Evolutionary conservation across 2,797 vertebrate genomes (phyloP).

Genomic region (Jordanella pulchra): DNA sequence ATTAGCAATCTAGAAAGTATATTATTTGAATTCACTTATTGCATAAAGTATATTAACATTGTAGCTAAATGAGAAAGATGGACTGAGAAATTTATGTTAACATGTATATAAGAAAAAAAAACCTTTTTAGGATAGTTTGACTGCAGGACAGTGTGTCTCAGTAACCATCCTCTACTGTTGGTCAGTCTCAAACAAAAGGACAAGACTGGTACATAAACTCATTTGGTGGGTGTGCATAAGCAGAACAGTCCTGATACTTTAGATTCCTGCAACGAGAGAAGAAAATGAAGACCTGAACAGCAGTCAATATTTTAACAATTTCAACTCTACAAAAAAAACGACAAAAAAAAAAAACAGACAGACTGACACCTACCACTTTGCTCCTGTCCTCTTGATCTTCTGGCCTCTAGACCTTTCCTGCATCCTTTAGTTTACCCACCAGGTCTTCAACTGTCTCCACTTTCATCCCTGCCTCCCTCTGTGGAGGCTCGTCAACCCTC

Average conservation of each 20-base stretch:
- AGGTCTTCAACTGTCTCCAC: constrained; percentile 89
- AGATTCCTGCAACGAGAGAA: constrained; percentile 48
- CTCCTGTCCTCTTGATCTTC: constrained; percentile 21
- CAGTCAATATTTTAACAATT: constrained; percentile 35
- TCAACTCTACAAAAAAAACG: not conserved
- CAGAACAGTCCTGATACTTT: constrained; percentile 39
- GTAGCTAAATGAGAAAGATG: constrained; percentile 8
- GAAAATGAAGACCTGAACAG: constrained; percentile 23
- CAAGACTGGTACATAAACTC: constrained; percentile 37
- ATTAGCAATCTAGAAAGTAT: constrained; percentile 27
- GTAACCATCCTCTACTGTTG: constrained; percentile 38
- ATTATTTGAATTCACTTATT: constrained; percentile 36
- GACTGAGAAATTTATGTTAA: constrained; percentile 17
- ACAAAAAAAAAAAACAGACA: too few relatives aligned
- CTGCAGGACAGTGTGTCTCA: constrained; percentile 61
- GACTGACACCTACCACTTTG: constrained; percentile 48
- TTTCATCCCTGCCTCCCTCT: constrained; percentile 86
- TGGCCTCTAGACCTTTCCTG: constrained; percentile 79
- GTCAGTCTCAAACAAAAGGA: constrained; percentile 52
- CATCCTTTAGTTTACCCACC: constrained; percentile 84
- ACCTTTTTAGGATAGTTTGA: constrained; percentile 25
- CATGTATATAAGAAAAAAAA: constrained; percentile 35
- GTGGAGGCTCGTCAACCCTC: constrained; percentile 87
- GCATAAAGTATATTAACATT: constrained; percentile 20
- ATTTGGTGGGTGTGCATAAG: constrained; percentile 37